Base-by-base conservation (phyloP, 2,797 vertebrate genomes). In the Serranus cabrilla region DNA sequence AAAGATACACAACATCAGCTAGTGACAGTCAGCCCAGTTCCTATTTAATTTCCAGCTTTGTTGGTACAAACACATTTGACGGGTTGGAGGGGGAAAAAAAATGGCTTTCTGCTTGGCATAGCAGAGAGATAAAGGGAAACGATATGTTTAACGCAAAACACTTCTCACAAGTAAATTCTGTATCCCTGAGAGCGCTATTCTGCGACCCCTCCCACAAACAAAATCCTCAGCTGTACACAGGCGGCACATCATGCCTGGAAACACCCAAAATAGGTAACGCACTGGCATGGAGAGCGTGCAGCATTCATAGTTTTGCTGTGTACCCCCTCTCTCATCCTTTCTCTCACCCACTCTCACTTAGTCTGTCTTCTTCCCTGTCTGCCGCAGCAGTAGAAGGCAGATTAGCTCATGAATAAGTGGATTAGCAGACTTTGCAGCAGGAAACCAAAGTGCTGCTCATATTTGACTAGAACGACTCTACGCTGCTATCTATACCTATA, bases 361-460 rank as follows among this genome's bases (percentile, higher is more conserved):
- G 82, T 80, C 84, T 68, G 85, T 88, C 87, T 78, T 87, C 78
- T 81, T 82, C 88, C 75, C 91, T 87, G 92, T 91, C 93, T 93
- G 93, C 89, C 78, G 75, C 88, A 78, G 91, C 92, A 92, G 93
- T 91, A 79, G 92, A 93, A 94, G 92, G 92, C 93, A 95, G 94
- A 95, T 95, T 96, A 95, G 92, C 90, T 90, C 88, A 91, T 94
- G 94, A 96, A 95, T 96, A 96, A 95, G 94, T 96, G 95, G 95
- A 96, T 96, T 95, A 95, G 90, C 92, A 92, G 93, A 94, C 92
- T 95, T 95, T 95, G 92, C 94, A 94, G 94, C 94, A 93, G 94
- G 93, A 94, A 93, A 93, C 94, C 92, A 93, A 95, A 95, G 93
- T 94, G 87, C 90, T 92, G 86, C 91, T 94, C 93, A 94, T 94